A percentile compares a stretch with the other conserved stretches of the same genome.
Evolutionary conservation across 2,888 invertebrate species (phyloP).

Genomic region (Ochropleura leucogaster): DNA sequence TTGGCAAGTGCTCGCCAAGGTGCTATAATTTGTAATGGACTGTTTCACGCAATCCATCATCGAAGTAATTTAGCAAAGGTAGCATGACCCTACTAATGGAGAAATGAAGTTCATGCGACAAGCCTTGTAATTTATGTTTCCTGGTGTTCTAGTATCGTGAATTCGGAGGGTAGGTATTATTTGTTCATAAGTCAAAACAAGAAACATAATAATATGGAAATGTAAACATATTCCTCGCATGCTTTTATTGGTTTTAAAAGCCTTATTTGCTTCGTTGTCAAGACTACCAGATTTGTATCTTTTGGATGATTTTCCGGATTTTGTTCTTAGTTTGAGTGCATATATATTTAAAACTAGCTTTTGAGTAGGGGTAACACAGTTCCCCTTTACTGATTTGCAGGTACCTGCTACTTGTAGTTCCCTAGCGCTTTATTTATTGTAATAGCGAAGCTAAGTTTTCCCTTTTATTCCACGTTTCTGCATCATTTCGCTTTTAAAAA

Average conservation of each 20-base stretch:
- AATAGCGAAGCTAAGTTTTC: too few species aligned
- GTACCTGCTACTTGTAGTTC: too few species aligned
- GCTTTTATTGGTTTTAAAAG: conserved; percentile 10
- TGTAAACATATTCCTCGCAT: conserved; percentile 9
- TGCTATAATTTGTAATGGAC: conserved; percentile 68
- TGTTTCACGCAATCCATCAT: conserved; percentile 75
- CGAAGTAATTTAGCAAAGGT: conserved; percentile 73
- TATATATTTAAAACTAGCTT: neutral
- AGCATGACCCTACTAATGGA: conserved; percentile 75
- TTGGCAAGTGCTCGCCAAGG: conserved; percentile 56
- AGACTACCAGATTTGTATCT: neutral
- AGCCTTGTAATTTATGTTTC: conserved; percentile 68
- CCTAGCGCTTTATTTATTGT: too few species aligned
- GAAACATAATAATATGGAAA: conserved; percentile 16
- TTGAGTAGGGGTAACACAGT: too few species aligned
- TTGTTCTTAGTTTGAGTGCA: neutral
- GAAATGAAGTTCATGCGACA: conserved; percentile 74
- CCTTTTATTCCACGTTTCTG: too few species aligned
- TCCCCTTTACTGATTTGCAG: too few species aligned
- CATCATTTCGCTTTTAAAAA: too few species aligned
- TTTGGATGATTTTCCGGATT: neutral
- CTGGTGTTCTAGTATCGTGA: conserved; percentile 39
- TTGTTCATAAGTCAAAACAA: conserved; percentile 38
- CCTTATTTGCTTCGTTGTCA: neutral
- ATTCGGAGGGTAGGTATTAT: conserved; percentile 32